A percentile compares a stretch with the other conserved stretches of the same genome.
Evolutionary conservation across 2,113 vertebrate genomes (phyloP).

Genomic region (Cairina moschata): DNA sequence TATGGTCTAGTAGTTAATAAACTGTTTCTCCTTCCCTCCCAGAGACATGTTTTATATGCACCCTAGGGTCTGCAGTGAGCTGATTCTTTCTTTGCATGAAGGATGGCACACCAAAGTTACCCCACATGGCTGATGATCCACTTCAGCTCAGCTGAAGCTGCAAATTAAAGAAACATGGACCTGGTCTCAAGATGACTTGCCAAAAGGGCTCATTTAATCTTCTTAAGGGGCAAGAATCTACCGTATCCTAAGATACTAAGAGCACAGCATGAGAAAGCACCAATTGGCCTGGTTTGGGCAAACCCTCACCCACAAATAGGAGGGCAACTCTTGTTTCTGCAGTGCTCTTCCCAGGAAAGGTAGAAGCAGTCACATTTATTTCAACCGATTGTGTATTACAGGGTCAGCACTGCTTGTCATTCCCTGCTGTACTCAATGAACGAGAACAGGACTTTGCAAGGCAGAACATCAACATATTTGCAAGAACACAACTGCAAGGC

Average conservation of each 20-base stretch:
- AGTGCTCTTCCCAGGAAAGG: not conserved
- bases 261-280: not conserved
- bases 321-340: not conserved
- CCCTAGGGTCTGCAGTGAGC: not conserved
- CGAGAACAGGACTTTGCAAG: not conserved
- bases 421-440: not conserved
- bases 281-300: not conserved
- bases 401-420: not conserved
- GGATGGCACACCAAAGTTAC: not conserved
- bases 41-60: not conserved
- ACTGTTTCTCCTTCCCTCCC: not conserved
- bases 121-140: not conserved
- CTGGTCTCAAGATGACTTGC: not conserved
- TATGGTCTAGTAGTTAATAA: not conserved
- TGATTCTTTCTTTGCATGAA: not conserved
- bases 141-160: not conserved
- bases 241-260: fast-evolving
- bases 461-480: not conserved
- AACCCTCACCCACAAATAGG: not conserved
- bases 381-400: not conserved
- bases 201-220: not conserved
- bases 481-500: not conserved
- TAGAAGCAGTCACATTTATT: not conserved
- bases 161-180: not conserved
- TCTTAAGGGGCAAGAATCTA: not conserved